Evolutionary conservation across 2,113 vertebrate genomes (phyloP).

Genomic region (Accipiter cooperii): DNA sequence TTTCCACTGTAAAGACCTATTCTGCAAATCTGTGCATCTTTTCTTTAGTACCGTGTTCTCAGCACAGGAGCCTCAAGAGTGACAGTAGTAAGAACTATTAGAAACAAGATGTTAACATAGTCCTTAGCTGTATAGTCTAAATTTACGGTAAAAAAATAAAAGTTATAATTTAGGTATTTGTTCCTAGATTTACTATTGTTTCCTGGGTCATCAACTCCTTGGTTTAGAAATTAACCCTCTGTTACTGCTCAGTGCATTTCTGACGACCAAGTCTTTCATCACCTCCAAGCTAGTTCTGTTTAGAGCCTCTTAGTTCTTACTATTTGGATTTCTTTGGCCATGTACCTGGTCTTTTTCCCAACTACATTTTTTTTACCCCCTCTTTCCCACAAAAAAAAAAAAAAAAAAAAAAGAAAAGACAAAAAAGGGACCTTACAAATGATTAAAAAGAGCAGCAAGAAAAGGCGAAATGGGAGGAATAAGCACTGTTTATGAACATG

Average conservation of each 20-base stretch:
- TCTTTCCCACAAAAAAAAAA: background rate
- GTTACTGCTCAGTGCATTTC: background rate
- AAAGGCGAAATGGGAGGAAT: background rate
- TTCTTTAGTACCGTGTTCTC: background rate
- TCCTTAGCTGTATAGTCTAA: background rate
- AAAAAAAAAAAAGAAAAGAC: background rate
- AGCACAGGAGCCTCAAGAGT: background rate
- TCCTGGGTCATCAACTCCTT: background rate
- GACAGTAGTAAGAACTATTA: background rate
- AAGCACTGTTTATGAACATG: accelerated
- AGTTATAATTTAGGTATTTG: background rate
- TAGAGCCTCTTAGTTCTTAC: background rate
- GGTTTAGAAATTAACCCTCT: background rate
- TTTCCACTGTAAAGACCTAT: background rate
- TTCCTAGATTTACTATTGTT: background rate
- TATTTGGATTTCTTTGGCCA: background rate
- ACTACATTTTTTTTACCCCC: background rate
- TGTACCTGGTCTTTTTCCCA: background rate
- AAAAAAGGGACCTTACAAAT: background rate
- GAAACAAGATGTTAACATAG: background rate
- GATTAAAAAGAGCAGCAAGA: background rate
- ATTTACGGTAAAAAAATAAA: background rate
- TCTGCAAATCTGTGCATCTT: background rate
- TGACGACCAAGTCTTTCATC: background rate
- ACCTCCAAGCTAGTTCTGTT: background rate